A percentile compares a stretch with the other conserved stretches of the same genome.
phyloP scores from a whole-genome alignment of 2,888 invertebrate species.

The Drosophila melanocephala region DNA sequence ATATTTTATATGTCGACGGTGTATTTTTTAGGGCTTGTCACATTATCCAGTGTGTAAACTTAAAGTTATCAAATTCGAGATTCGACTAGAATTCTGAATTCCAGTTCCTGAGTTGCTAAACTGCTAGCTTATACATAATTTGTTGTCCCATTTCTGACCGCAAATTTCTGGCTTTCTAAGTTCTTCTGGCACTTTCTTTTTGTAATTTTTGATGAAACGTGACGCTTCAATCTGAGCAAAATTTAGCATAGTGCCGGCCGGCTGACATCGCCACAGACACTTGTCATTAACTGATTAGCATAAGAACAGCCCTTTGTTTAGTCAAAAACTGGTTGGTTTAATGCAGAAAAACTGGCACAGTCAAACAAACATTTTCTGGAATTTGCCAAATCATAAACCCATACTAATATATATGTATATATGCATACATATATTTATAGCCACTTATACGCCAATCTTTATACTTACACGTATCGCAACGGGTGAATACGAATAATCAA shows the following conservation, averaged over 20 bases:
- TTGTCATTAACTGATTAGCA: conserved; percentile 69
- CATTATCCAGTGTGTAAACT: not conserved
- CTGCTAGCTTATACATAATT: not conserved
- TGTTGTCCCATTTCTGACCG: conserved; percentile 5
- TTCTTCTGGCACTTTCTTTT: conserved; percentile 56
- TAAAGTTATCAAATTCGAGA: not conserved
- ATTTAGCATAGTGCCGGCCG: conserved; percentile 23
- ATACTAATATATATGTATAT: conserved; percentile 2
- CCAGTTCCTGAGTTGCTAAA: not conserved
- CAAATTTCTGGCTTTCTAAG: conserved; percentile 51
- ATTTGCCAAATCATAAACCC: conserved; percentile 34
- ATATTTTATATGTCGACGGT: not conserved
- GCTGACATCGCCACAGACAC: conserved; percentile 30
- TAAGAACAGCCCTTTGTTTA: conserved; percentile 59
- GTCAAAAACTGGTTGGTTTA: conserved; percentile 66
- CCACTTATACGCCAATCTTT: conserved; percentile 11
- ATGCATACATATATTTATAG: not conserved
- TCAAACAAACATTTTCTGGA: conserved; percentile 49
- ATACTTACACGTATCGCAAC: conserved; percentile 89
- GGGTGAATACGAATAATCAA: conserved; percentile 90
- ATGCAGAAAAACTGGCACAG: conserved; percentile 65
- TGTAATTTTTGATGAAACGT: conserved; percentile 57
- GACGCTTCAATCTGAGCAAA: conserved; percentile 39
- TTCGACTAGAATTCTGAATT: not conserved
- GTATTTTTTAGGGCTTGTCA: too few species aligned